Evolutionary conservation across 2,797 vertebrate species (phyloP).

Genomic region (Coregonus ussuriensis): DNA sequence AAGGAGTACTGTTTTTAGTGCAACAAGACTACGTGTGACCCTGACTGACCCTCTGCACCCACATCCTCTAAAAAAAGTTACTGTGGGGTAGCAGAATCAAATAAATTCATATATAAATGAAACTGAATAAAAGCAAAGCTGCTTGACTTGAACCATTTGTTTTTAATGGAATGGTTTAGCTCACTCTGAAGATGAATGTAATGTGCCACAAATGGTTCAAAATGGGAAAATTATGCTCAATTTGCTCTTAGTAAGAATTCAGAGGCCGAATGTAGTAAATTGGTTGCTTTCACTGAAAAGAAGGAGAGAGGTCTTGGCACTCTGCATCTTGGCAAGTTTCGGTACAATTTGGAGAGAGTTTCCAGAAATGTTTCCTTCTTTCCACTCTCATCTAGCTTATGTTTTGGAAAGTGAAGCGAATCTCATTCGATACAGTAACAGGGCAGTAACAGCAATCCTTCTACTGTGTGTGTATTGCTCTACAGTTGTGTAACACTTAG

Average conservation of each 20-base stretch:
- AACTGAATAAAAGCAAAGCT: conserved; percentile 26
- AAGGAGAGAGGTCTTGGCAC: conserved; percentile 40
- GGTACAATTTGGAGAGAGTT: conserved; percentile 32
- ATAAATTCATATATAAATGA: background rate
- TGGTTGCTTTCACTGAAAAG: conserved; percentile 31
- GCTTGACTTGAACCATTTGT: conserved; percentile 13
- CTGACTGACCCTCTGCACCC: no score
- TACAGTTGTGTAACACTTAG: no score
- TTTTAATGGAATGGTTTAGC: conserved; percentile 38
- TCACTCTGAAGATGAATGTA: conserved; percentile 28
- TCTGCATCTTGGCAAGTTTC: conserved; percentile 33
- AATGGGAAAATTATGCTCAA: conserved; percentile 44
- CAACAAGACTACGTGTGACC: no score
- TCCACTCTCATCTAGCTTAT: conserved; percentile 18
- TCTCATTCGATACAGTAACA: background rate
- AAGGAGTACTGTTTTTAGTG: no score
- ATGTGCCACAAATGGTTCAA: conserved; percentile 35
- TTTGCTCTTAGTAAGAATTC: conserved; percentile 43
- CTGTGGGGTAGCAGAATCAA: no score
- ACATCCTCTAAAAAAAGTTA: no score
- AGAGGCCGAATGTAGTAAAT: conserved; percentile 33
- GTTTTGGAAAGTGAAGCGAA: conserved; percentile 17
- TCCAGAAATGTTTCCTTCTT: conserved; percentile 23
- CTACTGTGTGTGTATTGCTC: no score
- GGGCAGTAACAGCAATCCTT: no score